Percentiles rank a stretch among this genome's conserved stretches.
Conservation (phyloP, 2,797 vertebrate species). For the Forpus xanthops region DNA sequence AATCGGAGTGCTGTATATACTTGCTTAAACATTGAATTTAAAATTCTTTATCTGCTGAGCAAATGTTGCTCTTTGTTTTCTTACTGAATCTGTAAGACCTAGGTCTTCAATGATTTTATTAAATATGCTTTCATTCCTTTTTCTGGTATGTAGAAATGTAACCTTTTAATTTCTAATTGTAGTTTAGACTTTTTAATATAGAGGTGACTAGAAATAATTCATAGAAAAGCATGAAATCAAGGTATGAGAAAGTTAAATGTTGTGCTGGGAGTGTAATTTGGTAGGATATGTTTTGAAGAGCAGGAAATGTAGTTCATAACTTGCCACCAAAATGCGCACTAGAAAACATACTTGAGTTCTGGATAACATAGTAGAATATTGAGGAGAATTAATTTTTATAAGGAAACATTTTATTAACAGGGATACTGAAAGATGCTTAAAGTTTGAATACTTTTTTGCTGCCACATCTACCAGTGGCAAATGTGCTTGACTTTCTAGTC, state of each 20-base stretch:
- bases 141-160: background rate
- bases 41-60: background rate
- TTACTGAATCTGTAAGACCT: background rate
- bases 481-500: rapidly evolving
- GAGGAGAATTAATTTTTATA: background rate
- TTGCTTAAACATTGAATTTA: background rate
- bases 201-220: background rate
- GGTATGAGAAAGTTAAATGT: background rate
- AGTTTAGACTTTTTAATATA: background rate
- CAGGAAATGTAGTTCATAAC: background rate
- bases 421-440: background rate
- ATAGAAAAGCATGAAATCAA: background rate
- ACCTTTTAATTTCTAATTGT: background rate
- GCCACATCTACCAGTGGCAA: background rate
- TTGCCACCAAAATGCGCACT: background rate
- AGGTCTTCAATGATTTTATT: background rate
- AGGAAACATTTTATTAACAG: background rate
- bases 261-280: background rate
- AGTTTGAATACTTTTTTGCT: background rate
- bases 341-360: background rate
- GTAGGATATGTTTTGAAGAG: background rate
- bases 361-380: background rate
- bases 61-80: background rate
- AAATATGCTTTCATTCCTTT: background rate
- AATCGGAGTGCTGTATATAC: background rate